A percentile compares a stretch with the other conserved stretches of the same genome.
These are phyloP conservation scores for Zootermopsis nevadensis DNA, from an alignment of 2,888 invertebrate genomes.

Conservation along the genomic window DNA sequence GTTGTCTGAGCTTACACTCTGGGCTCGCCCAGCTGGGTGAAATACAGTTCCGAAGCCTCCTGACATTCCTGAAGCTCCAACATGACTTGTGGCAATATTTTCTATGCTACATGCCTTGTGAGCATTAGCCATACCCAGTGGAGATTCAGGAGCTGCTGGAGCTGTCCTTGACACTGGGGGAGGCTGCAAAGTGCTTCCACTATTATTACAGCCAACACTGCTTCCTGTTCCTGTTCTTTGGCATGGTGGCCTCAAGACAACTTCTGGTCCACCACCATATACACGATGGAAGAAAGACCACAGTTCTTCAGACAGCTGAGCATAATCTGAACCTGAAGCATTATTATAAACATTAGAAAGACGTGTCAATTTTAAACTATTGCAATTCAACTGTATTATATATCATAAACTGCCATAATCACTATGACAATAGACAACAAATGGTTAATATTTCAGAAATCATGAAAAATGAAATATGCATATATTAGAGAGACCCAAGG, in stretches of 20 bases:
- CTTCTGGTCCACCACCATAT: conserved; percentile 92
- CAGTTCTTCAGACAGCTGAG: conserved; percentile 83
- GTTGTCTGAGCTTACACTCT: conserved; percentile 52
- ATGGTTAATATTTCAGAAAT: too few species aligned
- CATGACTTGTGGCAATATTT: conserved; percentile 45
- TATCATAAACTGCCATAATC: too few species aligned
- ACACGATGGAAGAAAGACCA: conserved; percentile 89
- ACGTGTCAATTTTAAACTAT: too few species aligned
- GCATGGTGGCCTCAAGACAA: conserved; percentile 62
- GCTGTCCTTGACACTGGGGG: conserved; percentile 19
- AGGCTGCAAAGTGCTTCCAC: neutral
- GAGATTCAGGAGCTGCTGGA: conserved; percentile 1
- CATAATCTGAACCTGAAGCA: conserved; percentile 70
- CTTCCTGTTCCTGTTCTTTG: conserved; percentile 2
- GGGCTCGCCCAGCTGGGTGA: conserved; percentile 45
- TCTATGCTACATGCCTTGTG: conserved; percentile 52
- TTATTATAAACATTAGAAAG: neutral
- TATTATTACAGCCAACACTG: neutral
- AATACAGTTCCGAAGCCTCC: neutral
- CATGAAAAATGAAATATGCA: too few species aligned
- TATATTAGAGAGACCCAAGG: too few species aligned
- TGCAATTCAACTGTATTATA: too few species aligned
- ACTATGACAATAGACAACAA: too few species aligned
- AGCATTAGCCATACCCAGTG: conserved; percentile 35
- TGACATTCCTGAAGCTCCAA: neutral